Conservation (phyloP, 2,113 vertebrate genomes). For the Gymnocephalus cernua region DNA sequence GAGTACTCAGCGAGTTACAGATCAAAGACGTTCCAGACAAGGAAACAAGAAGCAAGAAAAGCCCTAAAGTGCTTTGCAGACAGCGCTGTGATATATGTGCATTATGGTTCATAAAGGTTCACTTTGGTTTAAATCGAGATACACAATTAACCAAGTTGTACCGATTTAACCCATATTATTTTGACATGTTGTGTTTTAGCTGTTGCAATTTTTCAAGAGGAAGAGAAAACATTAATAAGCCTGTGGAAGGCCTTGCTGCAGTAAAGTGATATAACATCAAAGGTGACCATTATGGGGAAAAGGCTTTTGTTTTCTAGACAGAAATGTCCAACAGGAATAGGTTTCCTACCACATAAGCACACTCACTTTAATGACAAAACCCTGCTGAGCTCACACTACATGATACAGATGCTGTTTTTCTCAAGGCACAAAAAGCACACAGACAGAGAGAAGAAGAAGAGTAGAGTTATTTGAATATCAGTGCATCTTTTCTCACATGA, state of each 20-base stretch:
- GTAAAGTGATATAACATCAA: background rate
- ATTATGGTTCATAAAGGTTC: background rate
- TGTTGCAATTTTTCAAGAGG: no score
- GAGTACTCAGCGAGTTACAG: slow-evolving; percentile 3
- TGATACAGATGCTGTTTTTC: background rate
- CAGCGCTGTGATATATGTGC: background rate
- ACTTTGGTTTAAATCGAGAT: background rate
- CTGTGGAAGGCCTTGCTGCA: background rate
- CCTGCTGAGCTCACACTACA: background rate
- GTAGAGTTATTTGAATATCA: background rate
- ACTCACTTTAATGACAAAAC: background rate
- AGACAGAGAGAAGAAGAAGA: background rate
- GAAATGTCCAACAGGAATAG: background rate
- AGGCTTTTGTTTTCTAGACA: background rate
- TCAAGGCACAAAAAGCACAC: background rate
- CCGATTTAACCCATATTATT: background rate
- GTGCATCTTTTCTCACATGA: background rate
- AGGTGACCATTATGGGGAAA: background rate
- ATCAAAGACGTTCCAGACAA: slow-evolving; percentile 12
- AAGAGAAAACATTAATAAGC: background rate
- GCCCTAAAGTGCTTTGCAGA: slow-evolving; percentile 1
- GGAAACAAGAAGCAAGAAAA: background rate
- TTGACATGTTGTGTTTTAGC: no score
- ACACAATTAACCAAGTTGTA: background rate
- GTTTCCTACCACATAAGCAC: background rate